Evolutionary conservation across 1,140 invertebrate genomes (phyloP), one percentile per base, ranked within the genome.

Genomic region (Calephelis virginiensis): DNA sequence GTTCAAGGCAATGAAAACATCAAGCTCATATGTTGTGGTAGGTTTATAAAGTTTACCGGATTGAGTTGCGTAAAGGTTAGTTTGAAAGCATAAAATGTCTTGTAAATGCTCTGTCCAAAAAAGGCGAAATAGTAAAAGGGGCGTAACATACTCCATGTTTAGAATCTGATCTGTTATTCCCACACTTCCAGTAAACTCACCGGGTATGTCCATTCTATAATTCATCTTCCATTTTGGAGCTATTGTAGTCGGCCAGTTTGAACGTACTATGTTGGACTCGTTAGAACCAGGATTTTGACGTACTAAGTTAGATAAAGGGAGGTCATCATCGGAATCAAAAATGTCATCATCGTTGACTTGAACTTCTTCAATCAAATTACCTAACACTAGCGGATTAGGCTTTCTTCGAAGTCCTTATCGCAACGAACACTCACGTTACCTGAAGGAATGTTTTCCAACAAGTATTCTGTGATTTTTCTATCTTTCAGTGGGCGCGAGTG

Each of bases 41-140:
- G 45, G 45, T 46, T 3, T 46, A 5, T 9, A 46, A 9, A 5
- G 59, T 37, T 67, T 67, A 50, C 46, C 59, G 8, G 66, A 50
- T 67, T 67, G 66, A 62, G 60, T 67, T 53, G 47, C 66, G 47
- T 67, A 67, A n/a, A 67, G 66, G 61, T 68, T 63, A n/a, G 50
- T 63, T 63, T 68, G 50, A 37, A 63, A 69, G 13, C 61, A 50
- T 60, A 63, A n/a, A 49, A 69, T 17, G 28, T 64, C 61, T 64
- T 69, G 61, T 38, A 38, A 8, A 40, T 62, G 28, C 28, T 28
- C 28, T 28, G 28, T 28, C 28, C 28, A 28, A 28, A 28, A 28
- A 28, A 28, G 3, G 28, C 28, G 28, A 28, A 28, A 28, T 2
- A 28, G 28, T 28, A 28, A 28, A 28, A 28, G 28, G 5, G 28